Conservation (phyloP, 2,888 invertebrate species). For the Dorcus hopei region DNA sequence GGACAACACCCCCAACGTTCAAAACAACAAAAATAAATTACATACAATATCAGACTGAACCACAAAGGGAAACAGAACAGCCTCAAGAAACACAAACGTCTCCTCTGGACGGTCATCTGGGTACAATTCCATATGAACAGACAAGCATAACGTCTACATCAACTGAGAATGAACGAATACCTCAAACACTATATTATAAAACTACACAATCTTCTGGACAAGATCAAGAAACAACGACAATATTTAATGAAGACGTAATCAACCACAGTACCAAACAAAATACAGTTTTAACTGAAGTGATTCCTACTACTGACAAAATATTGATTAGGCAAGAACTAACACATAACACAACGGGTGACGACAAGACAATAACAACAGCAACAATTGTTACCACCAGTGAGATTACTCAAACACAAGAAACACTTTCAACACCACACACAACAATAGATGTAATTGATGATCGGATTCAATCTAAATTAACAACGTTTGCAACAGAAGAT, state of each 20-base stretch:
- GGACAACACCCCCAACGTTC: conserved; percentile 17
- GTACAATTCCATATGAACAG: neutral
- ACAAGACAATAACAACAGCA: too few species aligned
- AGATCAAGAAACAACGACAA: too few species aligned
- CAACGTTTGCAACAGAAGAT: neutral
- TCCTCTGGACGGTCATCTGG: too few species aligned
- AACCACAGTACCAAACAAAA: neutral
- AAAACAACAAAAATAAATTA: neutral
- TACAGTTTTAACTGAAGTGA: neutral
- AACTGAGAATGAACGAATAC: neutral
- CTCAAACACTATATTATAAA: too few species aligned
- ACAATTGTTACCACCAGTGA: too few species aligned
- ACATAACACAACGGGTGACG: too few species aligned
- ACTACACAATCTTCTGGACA: too few species aligned
- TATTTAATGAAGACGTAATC: neutral
- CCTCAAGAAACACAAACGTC: neutral
- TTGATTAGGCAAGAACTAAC: too few species aligned
- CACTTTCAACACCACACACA: too few species aligned
- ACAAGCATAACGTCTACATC: conserved; percentile 8
- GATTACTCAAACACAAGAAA: too few species aligned
- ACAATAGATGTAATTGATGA: too few species aligned
- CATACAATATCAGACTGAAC: conserved; percentile 3
- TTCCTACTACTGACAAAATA: too few species aligned
- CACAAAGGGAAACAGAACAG: neutral
- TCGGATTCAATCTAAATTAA: neutral